Conservation (phyloP, 2,888 invertebrate species). For the Campopleginae sp. region DNA sequence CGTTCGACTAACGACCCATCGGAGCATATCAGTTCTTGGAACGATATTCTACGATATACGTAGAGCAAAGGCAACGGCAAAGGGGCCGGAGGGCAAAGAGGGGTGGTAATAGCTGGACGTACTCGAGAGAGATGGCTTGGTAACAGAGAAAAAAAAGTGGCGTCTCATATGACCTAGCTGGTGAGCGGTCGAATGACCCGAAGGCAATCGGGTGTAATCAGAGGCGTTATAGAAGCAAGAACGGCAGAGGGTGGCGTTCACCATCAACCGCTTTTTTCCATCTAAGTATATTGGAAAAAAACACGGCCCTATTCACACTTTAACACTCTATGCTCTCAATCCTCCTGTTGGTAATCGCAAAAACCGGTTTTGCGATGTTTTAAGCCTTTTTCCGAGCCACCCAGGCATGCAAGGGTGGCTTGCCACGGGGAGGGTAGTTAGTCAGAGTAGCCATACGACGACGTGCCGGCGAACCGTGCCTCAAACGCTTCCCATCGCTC, state of each 20-base stretch:
- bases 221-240: slow-evolving; percentile 46
- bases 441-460: slow-evolving; percentile 43
- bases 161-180: slow-evolving; percentile 75
- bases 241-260: not conserved
- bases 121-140: slow-evolving; percentile 23
- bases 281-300: slow-evolving; percentile 44
- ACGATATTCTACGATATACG: slow-evolving; percentile 9
- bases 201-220: slow-evolving; percentile 80
- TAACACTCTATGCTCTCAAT: slow-evolving; percentile 58
- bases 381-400: slow-evolving; percentile 71
- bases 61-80: not conserved
- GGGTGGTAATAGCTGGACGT: slow-evolving; percentile 26
- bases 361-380: slow-evolving; percentile 52
- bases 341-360: slow-evolving; percentile 52
- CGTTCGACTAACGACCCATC: slow-evolving; percentile 79
- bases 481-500: slow-evolving; percentile 15
- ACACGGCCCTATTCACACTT: slow-evolving; percentile 63
- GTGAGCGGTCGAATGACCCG: slow-evolving; percentile 70
- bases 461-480: slow-evolving; percentile 51
- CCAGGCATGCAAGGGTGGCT: slow-evolving; percentile 62
- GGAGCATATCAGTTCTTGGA: slow-evolving; percentile 73
- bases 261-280: slow-evolving; percentile 24
- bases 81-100: not conserved
- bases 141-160: slow-evolving; percentile 52
- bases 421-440: slow-evolving; percentile 10